Evolutionary conservation across 2,797 vertebrate genomes (phyloP).

Genomic region (Pelochelys cantorii): DNA sequence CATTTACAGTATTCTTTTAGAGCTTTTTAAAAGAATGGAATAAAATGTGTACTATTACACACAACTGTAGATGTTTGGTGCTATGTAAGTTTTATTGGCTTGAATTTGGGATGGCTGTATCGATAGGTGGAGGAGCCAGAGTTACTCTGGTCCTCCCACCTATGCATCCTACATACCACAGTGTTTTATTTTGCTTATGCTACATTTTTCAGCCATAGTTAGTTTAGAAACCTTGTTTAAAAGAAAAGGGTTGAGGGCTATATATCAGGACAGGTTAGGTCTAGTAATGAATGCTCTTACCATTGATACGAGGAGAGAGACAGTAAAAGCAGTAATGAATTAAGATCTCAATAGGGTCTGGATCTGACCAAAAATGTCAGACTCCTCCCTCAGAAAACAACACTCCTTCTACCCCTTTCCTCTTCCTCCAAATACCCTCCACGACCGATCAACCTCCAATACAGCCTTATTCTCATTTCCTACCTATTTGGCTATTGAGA

Average conservation of each 20-base stretch:
- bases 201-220: neutral
- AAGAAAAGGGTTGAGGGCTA: neutral
- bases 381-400: neutral
- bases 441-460: neutral
- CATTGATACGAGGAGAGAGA: neutral
- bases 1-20: neutral
- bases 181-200: neutral
- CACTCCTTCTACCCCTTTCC: neutral
- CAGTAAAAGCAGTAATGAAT: neutral
- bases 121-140: neutral
- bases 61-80: neutral
- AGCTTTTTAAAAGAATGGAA: neutral
- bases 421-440: neutral
- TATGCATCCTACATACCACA: neutral
- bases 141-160: neutral
- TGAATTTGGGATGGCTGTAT: neutral
- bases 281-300: neutral
- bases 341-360: neutral
- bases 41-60: neutral
- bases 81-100: neutral
- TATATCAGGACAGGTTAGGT: neutral
- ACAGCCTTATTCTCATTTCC: neutral
- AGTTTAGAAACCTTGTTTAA: neutral
- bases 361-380: neutral
- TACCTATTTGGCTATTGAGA: neutral